Evolutionary conservation across 2,797 vertebrate genomes (phyloP), one percentile per base, ranked within the genome.

Genomic region (Falco peregrinus): DNA sequence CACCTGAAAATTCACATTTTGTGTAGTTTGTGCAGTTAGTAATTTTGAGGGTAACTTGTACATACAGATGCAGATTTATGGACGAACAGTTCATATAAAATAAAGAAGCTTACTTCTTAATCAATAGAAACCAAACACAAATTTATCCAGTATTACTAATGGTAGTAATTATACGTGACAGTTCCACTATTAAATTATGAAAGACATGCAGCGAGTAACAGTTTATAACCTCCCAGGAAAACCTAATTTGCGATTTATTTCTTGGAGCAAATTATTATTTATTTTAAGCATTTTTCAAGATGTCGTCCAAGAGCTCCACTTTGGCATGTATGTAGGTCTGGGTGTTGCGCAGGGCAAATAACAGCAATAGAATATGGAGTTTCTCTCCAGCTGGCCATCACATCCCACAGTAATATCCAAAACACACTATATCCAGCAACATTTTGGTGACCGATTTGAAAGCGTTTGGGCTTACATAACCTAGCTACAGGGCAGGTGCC

Each of bases 71-170:
- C 77, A 87, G 89, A 94, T 96, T 95, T 90, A 94, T 91, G 76
- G 47, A 61, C 1, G 1, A 91, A 68, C 35, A 82, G 56, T 92
- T 96, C 47, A 25, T 91, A 80, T 78, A 88, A 94, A 96, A 92
- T 41, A 87, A 78, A 91, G 95, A 85, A 47, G 64, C 90, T 97
- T 95, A 93, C 71, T 92, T 93, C 89, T 92, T 96, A 94, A 95
- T 96, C 95, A 95, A 95, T 90, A 94, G 91, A 90, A 95, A 90
- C 68, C 51, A 90, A 96, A 95, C 89, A 95, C 83, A 93, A 93
- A 96, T 95, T 76, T 94, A 94, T 93, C 94, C 87, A 78, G 54
- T 89, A 71, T 86, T 84, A 91, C 90, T 96, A 88, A 87, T 93
- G 73, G 89, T 89, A 93, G 68, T 81, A 92, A 95, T 97, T 87